phyloP scores from a whole-genome alignment of 2,113 vertebrate species.

The Otis tarda region DNA sequence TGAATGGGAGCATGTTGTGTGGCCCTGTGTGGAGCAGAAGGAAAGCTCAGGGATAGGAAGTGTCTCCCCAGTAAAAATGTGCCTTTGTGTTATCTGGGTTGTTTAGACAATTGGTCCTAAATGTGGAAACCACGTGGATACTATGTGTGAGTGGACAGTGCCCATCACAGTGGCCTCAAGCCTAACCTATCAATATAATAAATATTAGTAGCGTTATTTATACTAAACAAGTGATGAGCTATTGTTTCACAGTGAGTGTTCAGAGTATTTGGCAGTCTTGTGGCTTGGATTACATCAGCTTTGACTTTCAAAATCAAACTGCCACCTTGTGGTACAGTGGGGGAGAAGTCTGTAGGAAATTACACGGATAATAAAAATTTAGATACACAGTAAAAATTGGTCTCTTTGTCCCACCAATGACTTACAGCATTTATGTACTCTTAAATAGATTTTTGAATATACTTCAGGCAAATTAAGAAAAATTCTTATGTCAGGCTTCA shows the following conservation, averaged over 20 bases:
- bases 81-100: neutral
- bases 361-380: accelerated
- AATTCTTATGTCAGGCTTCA: neutral
- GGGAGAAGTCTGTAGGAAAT: neutral
- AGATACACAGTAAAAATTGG: neutral
- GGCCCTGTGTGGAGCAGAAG: neutral
- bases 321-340: slow-evolving; percentile 35
- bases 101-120: neutral
- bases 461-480: neutral
- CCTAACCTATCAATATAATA: neutral
- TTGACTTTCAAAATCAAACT: slow-evolving; percentile 30
- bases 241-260: neutral
- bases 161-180: neutral
- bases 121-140: neutral
- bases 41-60: neutral
- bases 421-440: neutral
- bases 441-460: neutral
- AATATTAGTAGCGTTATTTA: neutral
- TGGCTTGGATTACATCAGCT: neutral
- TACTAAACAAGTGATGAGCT: neutral
- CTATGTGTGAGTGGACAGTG: neutral
- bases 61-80: neutral
- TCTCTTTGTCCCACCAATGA: neutral
- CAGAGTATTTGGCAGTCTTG: neutral
- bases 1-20: neutral